Evolutionary conservation across 2,797 vertebrate genomes (phyloP), one percentile per base, ranked within the genome.

Genomic region (Microctenopoma steveboyesi): DNA sequence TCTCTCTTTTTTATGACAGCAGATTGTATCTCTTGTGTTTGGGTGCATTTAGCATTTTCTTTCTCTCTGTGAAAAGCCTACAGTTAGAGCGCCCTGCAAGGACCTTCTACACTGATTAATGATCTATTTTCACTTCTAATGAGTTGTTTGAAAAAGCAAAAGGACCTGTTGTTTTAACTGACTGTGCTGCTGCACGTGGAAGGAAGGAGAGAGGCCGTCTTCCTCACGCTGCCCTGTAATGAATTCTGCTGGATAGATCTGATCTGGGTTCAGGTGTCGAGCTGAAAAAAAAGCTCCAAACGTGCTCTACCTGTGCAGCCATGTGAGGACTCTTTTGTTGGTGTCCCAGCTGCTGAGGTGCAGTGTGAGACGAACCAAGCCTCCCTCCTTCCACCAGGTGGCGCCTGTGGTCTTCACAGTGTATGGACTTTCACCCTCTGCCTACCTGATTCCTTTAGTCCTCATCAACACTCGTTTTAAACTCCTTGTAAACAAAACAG

Each of bases 401-500:
- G 79, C 86, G 52, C 78, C 69, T 70, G 83, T 82, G 81, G 82
- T 83, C 85, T 89, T 89, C 84, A 92, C 91, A 91, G 85, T 91
- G 85, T 91, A 90, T 91, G 91, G 92, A 93, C 84, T 93, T 93
- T 92, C 89, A 91, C 88, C 89, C 88, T 93, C 88, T 92, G 89
- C 90, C 92, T 93, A 91, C 85, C 88, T 92, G 86, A 90, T 92
- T 92, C 91, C 82, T 93, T 92, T 93, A 88, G 89, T 94, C 91
- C 83, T 92, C 91, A 93, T 93, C 89, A 92, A 93, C 90, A 93
- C 91, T 93, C 93, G 90, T 93, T 94, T 94, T 93, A 90, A 94
- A 93, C 91, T 92, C 90, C 92, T 91, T 94, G 94, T 94, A 94
- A 94, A 94, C 91, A 91, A 93, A 93, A 92, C 92, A 93, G 93